These are phyloP conservation scores for Trichechus manatus DNA, from an alignment of 2,113 vertebrate genomes.

Conservation along the genomic window DNA sequence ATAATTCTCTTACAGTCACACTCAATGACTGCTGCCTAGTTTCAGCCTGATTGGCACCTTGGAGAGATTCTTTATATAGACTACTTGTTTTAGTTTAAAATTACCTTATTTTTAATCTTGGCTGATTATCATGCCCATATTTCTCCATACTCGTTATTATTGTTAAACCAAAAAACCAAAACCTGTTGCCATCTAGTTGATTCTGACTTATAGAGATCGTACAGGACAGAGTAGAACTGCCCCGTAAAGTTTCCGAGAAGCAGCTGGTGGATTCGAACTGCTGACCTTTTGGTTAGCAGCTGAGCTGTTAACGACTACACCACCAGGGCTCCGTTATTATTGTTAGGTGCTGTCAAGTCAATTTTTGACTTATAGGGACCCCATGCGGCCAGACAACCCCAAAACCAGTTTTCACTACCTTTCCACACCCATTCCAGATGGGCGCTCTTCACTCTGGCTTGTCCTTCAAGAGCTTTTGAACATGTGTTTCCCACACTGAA, in stretches of 20 bases:
- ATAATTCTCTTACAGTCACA: not conserved
- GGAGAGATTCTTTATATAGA: not conserved
- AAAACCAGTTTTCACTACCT: not conserved
- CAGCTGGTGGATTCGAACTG: too few species aligned
- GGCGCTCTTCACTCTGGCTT: not conserved
- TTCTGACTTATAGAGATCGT: too few species aligned
- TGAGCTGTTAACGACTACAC: too few species aligned
- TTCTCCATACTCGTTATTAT: not conserved
- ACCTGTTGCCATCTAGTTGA: too few species aligned
- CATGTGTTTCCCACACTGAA: not conserved
- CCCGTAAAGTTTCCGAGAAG: too few species aligned
- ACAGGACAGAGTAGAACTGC: too few species aligned
- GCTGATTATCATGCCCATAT: not conserved
- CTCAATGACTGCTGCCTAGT: not conserved
- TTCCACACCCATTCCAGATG: not conserved
- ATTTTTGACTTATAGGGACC: too few species aligned
- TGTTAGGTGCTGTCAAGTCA: too few species aligned
- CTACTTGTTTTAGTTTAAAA: not conserved
- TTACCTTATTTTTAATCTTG: not conserved
- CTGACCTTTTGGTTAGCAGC: too few species aligned
- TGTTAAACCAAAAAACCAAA: too few species aligned
- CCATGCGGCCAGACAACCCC: not conserved
- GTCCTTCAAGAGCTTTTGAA: not conserved
- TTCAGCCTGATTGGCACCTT: not conserved
- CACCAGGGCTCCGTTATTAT: too few species aligned